phyloP scores from a whole-genome alignment of 2,113 vertebrate species.

The Lophotis ruficrista region DNA sequence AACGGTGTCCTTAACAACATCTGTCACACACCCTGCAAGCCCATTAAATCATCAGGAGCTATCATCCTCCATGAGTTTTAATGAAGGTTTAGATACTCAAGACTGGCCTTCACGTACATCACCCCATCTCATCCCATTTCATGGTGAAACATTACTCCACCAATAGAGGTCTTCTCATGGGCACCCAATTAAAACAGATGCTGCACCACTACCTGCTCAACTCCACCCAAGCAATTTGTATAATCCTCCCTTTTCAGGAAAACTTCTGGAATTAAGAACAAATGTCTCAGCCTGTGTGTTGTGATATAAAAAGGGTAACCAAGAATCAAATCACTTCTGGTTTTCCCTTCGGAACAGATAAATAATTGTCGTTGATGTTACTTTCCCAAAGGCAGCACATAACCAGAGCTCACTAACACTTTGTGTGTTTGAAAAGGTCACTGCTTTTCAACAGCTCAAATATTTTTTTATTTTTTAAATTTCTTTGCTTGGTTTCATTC shows the following conservation, averaged over 20 bases:
- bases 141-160: background rate
- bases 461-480: background rate
- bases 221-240: background rate
- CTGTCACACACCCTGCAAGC: background rate
- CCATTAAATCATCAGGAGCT: background rate
- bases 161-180: background rate
- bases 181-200: background rate
- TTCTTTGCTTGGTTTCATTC: background rate
- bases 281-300: background rate
- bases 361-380: background rate
- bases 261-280: background rate
- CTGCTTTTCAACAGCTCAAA: background rate
- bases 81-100: background rate
- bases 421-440: background rate
- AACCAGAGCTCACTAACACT: background rate
- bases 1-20: background rate
- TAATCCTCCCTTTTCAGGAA: background rate
- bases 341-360: background rate
- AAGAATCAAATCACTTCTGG: background rate
- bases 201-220: rapidly evolving
- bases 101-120: rapidly evolving
- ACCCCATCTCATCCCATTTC: background rate
- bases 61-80: background rate
- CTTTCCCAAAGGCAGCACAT: background rate
- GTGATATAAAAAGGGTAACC: background rate